Conservation (phyloP, 2,797 vertebrate genomes). For the Brachyalestes nurse region DNA sequence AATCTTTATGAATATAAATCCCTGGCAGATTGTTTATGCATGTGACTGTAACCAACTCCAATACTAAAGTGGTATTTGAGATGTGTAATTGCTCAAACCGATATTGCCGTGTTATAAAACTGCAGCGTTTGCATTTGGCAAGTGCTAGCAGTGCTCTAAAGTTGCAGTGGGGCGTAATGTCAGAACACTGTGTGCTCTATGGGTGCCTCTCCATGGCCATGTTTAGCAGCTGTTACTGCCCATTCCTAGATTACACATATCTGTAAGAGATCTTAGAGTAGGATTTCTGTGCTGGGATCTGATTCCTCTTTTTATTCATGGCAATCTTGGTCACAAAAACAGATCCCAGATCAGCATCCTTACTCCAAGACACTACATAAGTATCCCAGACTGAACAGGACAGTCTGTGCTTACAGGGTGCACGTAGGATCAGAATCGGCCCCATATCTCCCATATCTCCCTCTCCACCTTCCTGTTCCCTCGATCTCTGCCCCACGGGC, state of each 20-base stretch:
- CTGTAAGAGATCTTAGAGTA: not conserved
- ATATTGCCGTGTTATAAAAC: constrained; percentile 10
- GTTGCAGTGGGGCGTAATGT: constrained; percentile 35
- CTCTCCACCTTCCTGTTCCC: constrained; percentile 24
- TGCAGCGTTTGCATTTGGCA: constrained; percentile 22
- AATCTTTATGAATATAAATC: not conserved
- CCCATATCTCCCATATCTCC: constrained; percentile 48
- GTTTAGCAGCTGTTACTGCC: constrained; percentile 39
- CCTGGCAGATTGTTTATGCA: constrained; percentile 24
- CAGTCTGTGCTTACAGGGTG: constrained; percentile 49
- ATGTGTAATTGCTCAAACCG: constrained; percentile 7
- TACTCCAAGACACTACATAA: constrained; percentile 17
- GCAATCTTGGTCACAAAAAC: not conserved
- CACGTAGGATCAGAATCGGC: constrained; percentile 54
- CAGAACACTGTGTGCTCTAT: constrained; percentile 45
- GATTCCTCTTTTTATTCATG: not conserved
- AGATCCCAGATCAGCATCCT: constrained; percentile 7
- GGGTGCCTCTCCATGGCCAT: constrained; percentile 22
- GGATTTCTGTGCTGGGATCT: constrained; percentile 19
- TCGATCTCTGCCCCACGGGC: not conserved
- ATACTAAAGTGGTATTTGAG: constrained; percentile 20
- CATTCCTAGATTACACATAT: constrained; percentile 54
- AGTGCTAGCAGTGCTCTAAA: constrained; percentile 22
- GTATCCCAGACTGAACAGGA: constrained; percentile 42
- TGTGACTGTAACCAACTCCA: constrained; percentile 15